Evolutionary conservation across 2,888 invertebrate genomes (phyloP).

Genomic region (Dione vanillae): DNA sequence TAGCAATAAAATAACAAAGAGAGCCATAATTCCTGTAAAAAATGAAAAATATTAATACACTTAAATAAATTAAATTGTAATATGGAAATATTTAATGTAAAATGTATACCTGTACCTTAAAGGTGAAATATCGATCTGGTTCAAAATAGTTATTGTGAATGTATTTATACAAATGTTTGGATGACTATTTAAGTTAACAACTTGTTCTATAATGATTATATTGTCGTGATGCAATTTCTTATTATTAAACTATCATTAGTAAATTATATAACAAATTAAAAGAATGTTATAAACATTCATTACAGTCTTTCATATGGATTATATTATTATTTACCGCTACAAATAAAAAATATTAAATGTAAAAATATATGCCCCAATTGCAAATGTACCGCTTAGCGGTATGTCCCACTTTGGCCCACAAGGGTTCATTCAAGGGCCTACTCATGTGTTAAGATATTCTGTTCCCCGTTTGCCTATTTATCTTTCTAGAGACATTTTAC

Average conservation of each 20-base stretch:
- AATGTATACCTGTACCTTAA: constrained; percentile 3
- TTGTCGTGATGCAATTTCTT: not conserved
- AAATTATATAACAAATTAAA: constrained; percentile 1
- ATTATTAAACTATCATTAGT: constrained; percentile 13
- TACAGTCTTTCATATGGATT: not conserved
- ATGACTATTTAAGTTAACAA: not conserved
- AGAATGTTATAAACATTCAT: not conserved
- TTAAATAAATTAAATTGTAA: not conserved
- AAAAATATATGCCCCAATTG: too few relatives aligned
- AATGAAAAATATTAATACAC: not conserved
- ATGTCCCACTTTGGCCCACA: too few relatives aligned
- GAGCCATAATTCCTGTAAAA: constrained; percentile 32
- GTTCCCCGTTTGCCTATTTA: not conserved
- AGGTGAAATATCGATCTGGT: not conserved
- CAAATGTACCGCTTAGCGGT: too few relatives aligned
- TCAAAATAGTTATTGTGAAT: not conserved
- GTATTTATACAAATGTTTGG: constrained; percentile 11
- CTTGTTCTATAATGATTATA: constrained; percentile 4
- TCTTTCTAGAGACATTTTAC: too few relatives aligned
- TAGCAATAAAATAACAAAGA: constrained; percentile 46
- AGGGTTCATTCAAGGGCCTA: too few relatives aligned
- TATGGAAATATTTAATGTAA: not conserved
- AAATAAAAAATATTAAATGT: not conserved
- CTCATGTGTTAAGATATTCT: not conserved
- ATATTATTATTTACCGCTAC: not conserved